A percentile compares a stretch with the other conserved stretches of the same genome.
Conservation (phyloP, 1,140 invertebrate genomes). For the Drosophila pectinifera region DNA sequence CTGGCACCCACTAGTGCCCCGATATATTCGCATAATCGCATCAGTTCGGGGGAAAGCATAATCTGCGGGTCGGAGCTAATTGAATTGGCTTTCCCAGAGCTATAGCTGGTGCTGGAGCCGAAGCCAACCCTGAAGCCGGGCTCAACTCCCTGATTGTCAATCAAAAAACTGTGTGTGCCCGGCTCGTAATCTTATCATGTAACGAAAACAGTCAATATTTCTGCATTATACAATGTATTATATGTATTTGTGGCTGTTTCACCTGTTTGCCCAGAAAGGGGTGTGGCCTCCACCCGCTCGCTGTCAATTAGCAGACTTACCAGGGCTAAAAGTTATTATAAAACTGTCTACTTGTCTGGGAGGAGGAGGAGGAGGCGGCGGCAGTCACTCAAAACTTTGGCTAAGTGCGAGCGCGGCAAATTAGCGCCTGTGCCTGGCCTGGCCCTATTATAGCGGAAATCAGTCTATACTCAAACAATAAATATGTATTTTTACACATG, state of each 20-base stretch:
- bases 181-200: constrained; percentile 59
- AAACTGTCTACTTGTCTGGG: constrained; percentile 26
- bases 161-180: constrained; percentile 34
- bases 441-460: constrained; percentile 32
- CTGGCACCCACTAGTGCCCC: constrained; percentile 3
- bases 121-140: constrained; percentile 30
- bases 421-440: constrained; percentile 17
- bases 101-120: constrained; percentile 1
- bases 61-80: constrained; percentile 56
- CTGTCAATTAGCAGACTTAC: constrained; percentile 53
- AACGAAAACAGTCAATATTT: constrained; percentile 48
- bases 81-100: constrained; percentile 64
- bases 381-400: constrained; percentile 24
- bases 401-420: constrained; percentile 28
- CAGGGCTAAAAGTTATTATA: constrained; percentile 43
- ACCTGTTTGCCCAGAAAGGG: constrained; percentile 27
- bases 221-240: constrained; percentile 21
- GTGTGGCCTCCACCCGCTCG: constrained; percentile 14
- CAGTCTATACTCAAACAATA: constrained; percentile 25
- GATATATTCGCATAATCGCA: constrained; percentile 43
- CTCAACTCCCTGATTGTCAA: constrained; percentile 49
- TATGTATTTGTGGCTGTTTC: constrained; percentile 21
- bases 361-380: too few relatives aligned
- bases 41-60: constrained; percentile 15
- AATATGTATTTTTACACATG: constrained; percentile 21